Evolutionary conservation across 2,888 invertebrate species (phyloP).

Genomic region (Drosophila buzzatii): DNA sequence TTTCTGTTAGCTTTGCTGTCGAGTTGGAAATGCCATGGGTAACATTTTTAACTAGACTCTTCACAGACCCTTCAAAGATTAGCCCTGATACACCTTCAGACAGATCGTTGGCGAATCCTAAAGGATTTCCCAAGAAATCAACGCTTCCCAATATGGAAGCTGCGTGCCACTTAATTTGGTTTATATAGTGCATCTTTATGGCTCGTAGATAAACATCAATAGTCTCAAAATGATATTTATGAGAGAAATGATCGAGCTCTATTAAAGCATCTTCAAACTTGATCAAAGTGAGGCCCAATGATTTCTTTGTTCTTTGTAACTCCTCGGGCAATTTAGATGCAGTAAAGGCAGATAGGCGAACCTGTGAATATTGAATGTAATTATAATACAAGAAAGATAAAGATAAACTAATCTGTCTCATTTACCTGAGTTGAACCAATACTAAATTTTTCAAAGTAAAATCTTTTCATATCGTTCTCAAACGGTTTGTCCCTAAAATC

Average conservation of each 20-base stretch:
- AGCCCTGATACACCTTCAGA: slow-evolving; percentile 97
- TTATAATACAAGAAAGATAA: background rate
- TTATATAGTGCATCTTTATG: slow-evolving; percentile 93
- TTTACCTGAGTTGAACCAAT: slow-evolving; percentile 91
- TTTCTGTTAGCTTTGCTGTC: slow-evolving; percentile 97
- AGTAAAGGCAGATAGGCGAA: slow-evolving; percentile 95
- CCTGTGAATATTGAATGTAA: slow-evolving; percentile 85
- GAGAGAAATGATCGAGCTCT: slow-evolving; percentile 94
- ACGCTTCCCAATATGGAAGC: slow-evolving; percentile 97
- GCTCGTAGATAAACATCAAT: slow-evolving; percentile 92
- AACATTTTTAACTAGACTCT: slow-evolving; percentile 96
- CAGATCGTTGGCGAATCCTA: slow-evolving; percentile 97
- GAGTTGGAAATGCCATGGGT: slow-evolving; percentile 99
- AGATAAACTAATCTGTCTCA: background rate
- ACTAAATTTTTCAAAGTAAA: slow-evolving; percentile 94
- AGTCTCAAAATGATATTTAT: slow-evolving; percentile 96
- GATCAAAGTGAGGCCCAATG: slow-evolving; percentile 94
- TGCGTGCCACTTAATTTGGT: slow-evolving; percentile 97
- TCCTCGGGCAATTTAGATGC: slow-evolving; percentile 92
- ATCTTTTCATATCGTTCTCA: slow-evolving; percentile 92
- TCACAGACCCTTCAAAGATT: slow-evolving; percentile 96
- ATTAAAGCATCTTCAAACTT: slow-evolving; percentile 98
- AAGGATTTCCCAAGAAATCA: slow-evolving; percentile 98
- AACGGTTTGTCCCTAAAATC: slow-evolving; percentile 92
- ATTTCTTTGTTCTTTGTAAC: slow-evolving; percentile 92